Percentiles rank a stretch among this genome's conserved stretches.
These are phyloP conservation scores for Athene noctua DNA, from an alignment of 2,113 vertebrate genomes.

Conservation along the genomic window DNA sequence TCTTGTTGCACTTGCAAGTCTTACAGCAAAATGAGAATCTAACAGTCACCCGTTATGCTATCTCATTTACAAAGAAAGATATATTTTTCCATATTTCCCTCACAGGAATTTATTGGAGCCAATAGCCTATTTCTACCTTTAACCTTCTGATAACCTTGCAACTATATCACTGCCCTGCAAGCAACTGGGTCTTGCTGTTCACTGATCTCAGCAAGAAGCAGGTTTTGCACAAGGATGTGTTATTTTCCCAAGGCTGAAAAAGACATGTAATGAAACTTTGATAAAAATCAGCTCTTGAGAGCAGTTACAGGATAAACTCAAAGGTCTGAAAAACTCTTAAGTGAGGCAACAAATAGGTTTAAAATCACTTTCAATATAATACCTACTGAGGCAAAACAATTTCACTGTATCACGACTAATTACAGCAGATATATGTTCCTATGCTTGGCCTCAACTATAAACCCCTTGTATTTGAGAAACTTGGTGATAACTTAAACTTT, in stretches of 20 bases:
- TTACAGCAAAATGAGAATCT: conserved; percentile 1
- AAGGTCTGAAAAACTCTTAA: background rate
- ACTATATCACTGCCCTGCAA: background rate
- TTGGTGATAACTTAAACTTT: background rate
- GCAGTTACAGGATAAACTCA: background rate
- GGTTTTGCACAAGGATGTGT: background rate
- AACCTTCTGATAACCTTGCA: conserved; percentile 46
- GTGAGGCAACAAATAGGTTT: background rate
- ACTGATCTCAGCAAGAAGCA: background rate
- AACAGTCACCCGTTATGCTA: background rate
- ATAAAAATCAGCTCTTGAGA: conserved; percentile 58
- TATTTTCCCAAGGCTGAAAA: conserved; percentile 17
- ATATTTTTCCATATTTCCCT: background rate
- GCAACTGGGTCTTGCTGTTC: background rate
- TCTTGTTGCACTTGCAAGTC: background rate
- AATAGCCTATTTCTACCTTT: background rate
- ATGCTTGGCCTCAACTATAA: background rate
- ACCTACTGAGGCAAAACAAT: background rate
- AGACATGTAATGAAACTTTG: conserved; percentile 34
- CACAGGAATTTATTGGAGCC: background rate
- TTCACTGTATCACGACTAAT: background rate
- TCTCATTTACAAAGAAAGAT: background rate
- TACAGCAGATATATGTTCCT: background rate
- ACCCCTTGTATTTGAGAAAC: background rate
- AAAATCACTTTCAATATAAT: background rate